These are phyloP conservation scores for Hylyphantes graminicola DNA, from an alignment of 1,140 invertebrate species.

Conservation along the genomic window DNA sequence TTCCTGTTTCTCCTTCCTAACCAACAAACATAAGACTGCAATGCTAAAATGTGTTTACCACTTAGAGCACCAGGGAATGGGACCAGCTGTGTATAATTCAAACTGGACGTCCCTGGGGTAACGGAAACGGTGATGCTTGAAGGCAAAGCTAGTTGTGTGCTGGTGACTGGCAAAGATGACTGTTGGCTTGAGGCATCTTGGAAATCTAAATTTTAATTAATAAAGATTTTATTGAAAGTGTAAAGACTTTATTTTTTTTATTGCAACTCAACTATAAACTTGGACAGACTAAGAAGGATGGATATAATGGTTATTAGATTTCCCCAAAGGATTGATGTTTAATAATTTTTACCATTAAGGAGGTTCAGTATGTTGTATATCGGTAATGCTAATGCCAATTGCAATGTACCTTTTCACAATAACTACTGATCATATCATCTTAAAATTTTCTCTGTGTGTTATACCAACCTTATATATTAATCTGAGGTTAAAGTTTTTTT, in stretches of 20 bases:
- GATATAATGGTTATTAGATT: neutral
- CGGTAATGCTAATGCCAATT: too few species aligned
- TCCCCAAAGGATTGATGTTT: too few species aligned
- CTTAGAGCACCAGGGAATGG: conserved; percentile 2
- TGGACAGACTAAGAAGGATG: neutral
- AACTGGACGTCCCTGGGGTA: neutral
- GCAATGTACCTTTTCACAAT: too few species aligned
- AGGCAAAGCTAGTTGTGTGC: conserved; percentile 41
- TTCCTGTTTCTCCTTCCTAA: too few species aligned
- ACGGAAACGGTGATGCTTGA: neutral
- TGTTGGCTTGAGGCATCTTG: conserved; percentile 13
- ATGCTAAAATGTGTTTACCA: neutral
- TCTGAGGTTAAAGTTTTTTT: too few species aligned
- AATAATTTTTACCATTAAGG: too few species aligned
- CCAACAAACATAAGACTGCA: too few species aligned
- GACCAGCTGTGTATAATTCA: conserved; percentile 10
- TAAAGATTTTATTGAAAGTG: neutral
- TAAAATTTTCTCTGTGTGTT: too few species aligned
- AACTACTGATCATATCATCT: too few species aligned
- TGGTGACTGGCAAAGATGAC: neutral
- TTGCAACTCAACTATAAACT: neutral
- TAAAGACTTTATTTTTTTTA: neutral
- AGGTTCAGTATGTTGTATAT: too few species aligned
- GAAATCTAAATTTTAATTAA: conserved; percentile 8
- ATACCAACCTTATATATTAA: too few species aligned